Conservation (phyloP, 2,888 invertebrate species). For the Andrena chrysosceles region DNA sequence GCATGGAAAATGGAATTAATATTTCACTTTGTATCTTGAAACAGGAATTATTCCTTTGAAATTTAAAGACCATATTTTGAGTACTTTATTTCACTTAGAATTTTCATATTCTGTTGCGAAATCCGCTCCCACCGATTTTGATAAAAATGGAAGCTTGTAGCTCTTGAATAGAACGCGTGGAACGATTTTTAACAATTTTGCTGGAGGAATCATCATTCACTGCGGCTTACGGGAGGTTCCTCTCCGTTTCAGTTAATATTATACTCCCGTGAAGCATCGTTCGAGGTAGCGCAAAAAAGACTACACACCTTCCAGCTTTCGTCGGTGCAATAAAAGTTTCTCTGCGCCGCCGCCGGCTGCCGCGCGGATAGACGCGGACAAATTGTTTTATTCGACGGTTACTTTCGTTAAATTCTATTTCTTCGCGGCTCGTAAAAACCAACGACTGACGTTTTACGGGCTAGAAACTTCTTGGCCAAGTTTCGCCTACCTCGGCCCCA, state of each 20-base stretch:
- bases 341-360: background rate
- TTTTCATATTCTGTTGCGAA: background rate
- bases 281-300: background rate
- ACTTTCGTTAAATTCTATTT: conserved; percentile 29
- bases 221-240: background rate
- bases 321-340: conserved; percentile 23
- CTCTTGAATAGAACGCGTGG: background rate
- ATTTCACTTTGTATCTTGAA: background rate
- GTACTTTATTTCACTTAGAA: background rate
- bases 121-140: no score
- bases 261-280: background rate
- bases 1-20: background rate
- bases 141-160: no score
- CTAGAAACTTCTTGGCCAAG: conserved; percentile 1
- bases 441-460: background rate
- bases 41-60: background rate
- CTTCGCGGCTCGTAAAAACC: conserved; percentile 15
- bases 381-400: conserved; percentile 15
- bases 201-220: background rate
- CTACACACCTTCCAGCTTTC: background rate
- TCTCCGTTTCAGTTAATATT: background rate
- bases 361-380: background rate
- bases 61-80: background rate
- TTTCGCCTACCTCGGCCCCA: background rate
- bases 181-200: background rate